Percentiles rank a stretch among this genome's conserved stretches.
phyloP scores from a whole-genome alignment of 2,113 vertebrate species.

The Mohoua ochrocephala region DNA sequence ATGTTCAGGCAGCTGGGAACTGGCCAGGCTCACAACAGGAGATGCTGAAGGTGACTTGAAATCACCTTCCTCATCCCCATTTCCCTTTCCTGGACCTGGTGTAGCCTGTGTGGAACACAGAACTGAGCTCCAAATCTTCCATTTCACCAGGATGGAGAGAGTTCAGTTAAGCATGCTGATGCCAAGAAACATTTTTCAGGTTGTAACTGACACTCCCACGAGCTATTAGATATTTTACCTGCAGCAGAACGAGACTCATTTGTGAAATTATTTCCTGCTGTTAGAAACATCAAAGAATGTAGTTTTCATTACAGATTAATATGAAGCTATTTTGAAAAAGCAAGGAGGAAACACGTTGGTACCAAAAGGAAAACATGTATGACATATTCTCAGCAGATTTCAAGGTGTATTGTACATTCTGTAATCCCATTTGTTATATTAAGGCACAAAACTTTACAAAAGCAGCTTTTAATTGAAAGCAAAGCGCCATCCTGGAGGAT shows the following conservation, averaged over 20 bases:
- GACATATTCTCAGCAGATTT: neutral
- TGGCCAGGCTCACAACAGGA: neutral
- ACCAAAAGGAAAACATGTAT: neutral
- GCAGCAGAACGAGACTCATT: constrained; percentile 8
- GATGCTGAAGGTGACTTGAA: constrained; percentile 16
- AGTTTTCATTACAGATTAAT: neutral
- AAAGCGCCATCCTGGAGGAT: neutral
- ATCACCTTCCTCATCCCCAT: neutral
- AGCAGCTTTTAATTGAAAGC: neutral
- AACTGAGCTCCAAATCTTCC: neutral
- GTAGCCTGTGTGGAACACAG: neutral
- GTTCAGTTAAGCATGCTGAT: neutral
- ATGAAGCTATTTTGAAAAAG: neutral
- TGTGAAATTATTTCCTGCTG: constrained; percentile 45
- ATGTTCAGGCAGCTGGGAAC: neutral
- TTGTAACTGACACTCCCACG: neutral
- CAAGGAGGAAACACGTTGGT: neutral
- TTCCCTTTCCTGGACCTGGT: constrained; percentile 26
- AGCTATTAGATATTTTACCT: constrained; percentile 37
- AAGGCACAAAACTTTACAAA: neutral
- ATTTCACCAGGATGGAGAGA: neutral
- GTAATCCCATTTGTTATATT: neutral
- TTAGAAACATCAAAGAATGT: constrained; percentile 48
- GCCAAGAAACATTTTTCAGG: constrained; percentile 32
- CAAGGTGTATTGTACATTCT: neutral